Percentiles rank a stretch among this genome's conserved stretches.
phyloP scores from a whole-genome alignment of 2,113 vertebrate genomes.

The Columbina picui region DNA sequence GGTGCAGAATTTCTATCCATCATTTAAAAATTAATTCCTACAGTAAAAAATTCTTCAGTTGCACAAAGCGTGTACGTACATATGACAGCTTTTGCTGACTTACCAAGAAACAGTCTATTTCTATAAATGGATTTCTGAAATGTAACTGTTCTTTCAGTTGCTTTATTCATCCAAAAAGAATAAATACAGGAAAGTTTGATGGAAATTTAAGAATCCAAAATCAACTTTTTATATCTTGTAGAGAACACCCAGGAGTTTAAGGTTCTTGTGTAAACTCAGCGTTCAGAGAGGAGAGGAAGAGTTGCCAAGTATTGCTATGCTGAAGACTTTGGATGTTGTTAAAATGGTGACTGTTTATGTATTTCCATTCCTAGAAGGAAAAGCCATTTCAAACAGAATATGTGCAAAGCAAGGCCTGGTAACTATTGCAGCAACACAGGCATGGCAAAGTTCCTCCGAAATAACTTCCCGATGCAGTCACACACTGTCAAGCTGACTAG shows the following conservation, averaged over 20 bases:
- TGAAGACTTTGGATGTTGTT: conserved; percentile 1
- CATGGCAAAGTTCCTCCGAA: not conserved
- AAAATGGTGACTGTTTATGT: conserved; percentile 16
- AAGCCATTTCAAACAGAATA: not conserved
- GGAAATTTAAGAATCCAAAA: conserved; percentile 72
- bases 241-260: conserved; percentile 63
- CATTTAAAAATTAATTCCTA: conserved; percentile 10
- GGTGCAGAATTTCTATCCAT: conserved; percentile 24
- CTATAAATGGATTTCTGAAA: conserved; percentile 22
- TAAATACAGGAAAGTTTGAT: conserved; percentile 63
- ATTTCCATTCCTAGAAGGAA: conserved; percentile 52
- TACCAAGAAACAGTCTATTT: conserved; percentile 43
- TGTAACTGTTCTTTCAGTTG: conserved; percentile 22
- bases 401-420: not conserved
- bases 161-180: conserved; percentile 40
- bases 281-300: conserved; percentile 24
- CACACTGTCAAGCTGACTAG: not conserved
- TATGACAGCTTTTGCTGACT: conserved; percentile 25
- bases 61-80: not conserved
- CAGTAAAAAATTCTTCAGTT: conserved; percentile 16
- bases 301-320: conserved; percentile 34
- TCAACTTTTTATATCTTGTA: conserved; percentile 45
- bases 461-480: not conserved
- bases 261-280: conserved; percentile 48
- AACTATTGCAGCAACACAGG: not conserved